Conservation (phyloP, 2,888 invertebrate species). For the Drosophila peninsularis region DNA sequence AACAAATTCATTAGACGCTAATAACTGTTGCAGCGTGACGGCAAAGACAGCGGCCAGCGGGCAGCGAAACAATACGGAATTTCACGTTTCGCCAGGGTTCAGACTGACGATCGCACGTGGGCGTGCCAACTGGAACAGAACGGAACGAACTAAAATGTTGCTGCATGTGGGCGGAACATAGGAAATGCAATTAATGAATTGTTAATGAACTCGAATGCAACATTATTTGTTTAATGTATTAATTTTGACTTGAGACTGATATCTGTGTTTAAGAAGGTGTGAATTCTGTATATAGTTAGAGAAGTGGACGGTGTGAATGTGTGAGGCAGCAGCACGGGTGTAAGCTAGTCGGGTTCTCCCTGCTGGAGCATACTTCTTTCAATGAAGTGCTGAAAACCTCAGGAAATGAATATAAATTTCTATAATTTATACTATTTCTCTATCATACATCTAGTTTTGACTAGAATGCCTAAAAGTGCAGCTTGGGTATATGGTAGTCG, state of each 20-base stretch:
- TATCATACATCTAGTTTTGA: too few relatives aligned
- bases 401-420: too few relatives aligned
- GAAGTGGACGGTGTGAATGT: neutral
- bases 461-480: neutral
- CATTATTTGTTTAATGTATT: neutral
- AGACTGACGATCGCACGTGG: conserved; percentile 38
- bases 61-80: conserved; percentile 27
- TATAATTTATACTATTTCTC: neutral
- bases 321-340: neutral
- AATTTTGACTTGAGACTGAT: neutral
- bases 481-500: neutral
- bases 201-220: conserved; percentile 21
- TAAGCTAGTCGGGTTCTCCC: neutral
- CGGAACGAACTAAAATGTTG: conserved; percentile 20
- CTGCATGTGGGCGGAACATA: conserved; percentile 32
- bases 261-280: neutral
- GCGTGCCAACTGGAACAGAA: conserved; percentile 38
- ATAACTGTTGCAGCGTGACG: conserved; percentile 49
- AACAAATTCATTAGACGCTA: conserved; percentile 70
- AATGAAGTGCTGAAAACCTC: too few relatives aligned
- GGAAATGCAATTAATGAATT: conserved; percentile 45
- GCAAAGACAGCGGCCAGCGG: neutral
- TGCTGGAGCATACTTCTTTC: too few relatives aligned
- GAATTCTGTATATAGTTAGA: neutral
- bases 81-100: conserved; percentile 34